Evolutionary conservation across 2,888 invertebrate genomes (phyloP).

Genomic region (Heliothis peltigera): DNA sequence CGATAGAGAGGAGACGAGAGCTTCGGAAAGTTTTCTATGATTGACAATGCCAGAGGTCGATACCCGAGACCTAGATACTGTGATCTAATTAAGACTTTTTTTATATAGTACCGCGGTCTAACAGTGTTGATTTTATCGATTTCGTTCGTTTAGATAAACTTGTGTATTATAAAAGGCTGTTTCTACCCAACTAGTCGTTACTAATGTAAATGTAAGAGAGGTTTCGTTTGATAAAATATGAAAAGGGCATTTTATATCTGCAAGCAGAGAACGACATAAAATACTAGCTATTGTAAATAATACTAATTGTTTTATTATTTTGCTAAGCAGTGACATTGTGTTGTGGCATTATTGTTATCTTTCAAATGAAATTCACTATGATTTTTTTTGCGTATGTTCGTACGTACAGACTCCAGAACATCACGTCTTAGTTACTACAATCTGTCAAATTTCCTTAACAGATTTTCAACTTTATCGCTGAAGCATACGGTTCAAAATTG

Average conservation of each 20-base stretch:
- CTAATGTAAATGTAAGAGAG: conserved; percentile 69
- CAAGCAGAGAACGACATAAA: conserved; percentile 45
- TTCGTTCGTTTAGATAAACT: conserved; percentile 67
- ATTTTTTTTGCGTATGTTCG: conserved; percentile 4
- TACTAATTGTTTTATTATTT: conserved; percentile 30
- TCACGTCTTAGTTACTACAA: too few relatives aligned
- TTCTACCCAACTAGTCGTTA: conserved; percentile 79
- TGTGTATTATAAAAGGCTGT: conserved; percentile 75
- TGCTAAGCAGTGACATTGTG: conserved; percentile 18
- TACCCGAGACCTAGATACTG: conserved; percentile 86
- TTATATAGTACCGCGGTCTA: conserved; percentile 75
- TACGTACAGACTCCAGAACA: too few relatives aligned
- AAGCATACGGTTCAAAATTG: too few relatives aligned
- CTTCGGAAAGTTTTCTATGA: conserved; percentile 91
- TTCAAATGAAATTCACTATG: conserved; percentile 33
- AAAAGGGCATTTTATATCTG: conserved; percentile 57
- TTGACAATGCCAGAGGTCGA: conserved; percentile 88
- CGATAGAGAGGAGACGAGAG: conserved; percentile 91
- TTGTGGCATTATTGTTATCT: conserved; percentile 35
- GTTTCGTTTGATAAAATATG: conserved; percentile 63
- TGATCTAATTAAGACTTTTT: conserved; percentile 88
- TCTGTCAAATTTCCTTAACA: too few relatives aligned
- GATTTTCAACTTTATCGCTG: too few relatives aligned
- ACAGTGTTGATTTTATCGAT: conserved; percentile 75
- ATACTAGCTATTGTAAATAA: conserved; percentile 50